Conservation (phyloP, 2,888 invertebrate genomes). For the Unio pictorum region DNA sequence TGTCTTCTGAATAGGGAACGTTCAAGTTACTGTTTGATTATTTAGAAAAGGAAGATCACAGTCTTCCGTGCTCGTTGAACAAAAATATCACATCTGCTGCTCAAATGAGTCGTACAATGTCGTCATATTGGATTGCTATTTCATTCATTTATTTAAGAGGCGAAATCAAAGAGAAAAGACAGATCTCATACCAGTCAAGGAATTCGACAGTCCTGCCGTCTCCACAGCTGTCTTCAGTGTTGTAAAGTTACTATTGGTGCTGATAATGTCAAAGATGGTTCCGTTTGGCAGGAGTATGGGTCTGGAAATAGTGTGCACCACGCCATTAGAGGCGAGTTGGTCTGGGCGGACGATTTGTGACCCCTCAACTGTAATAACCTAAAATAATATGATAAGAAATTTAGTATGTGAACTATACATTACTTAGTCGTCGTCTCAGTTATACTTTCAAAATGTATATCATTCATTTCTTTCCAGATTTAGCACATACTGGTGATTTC, state of each 20-base stretch:
- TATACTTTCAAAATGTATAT: no score
- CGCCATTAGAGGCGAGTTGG: slow-evolving; percentile 41
- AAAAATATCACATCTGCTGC: no score
- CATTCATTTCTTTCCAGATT: no score
- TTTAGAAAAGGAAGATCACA: background rate
- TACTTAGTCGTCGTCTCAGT: no score
- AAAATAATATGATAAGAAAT: slow-evolving; percentile 2
- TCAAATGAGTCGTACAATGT: no score
- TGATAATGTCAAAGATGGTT: slow-evolving; percentile 35
- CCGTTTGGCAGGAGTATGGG: slow-evolving; percentile 40
- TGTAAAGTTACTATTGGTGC: slow-evolving; percentile 25
- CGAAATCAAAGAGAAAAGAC: background rate
- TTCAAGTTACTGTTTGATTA: no score
- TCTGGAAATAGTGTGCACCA: slow-evolving; percentile 37
- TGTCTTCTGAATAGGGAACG: no score
- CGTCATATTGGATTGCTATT: no score
- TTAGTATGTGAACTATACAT: no score
- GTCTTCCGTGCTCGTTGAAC: background rate
- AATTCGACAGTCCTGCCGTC: slow-evolving; percentile 32
- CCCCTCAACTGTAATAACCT: slow-evolving; percentile 42
- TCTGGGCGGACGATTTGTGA: slow-evolving; percentile 20
- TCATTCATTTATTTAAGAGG: no score
- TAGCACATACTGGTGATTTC: no score
- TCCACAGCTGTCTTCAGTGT: slow-evolving; percentile 38
- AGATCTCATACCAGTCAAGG: slow-evolving; percentile 26